Evolutionary conservation across 2,113 vertebrate species (phyloP).

Genomic region (Lontra canadensis): DNA sequence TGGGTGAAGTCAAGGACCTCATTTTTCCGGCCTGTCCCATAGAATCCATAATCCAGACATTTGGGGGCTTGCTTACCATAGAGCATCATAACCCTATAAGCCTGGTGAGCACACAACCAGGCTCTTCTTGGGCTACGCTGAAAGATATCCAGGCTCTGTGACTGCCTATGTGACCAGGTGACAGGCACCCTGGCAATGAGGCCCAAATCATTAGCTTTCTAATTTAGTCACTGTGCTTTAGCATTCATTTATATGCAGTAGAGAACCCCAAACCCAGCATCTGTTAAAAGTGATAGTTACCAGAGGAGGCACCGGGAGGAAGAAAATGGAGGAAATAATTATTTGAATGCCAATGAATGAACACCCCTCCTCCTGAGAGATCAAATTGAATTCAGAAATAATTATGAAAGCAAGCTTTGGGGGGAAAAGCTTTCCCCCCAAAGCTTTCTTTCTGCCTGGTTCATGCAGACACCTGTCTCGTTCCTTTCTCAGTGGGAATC

Average conservation of each 20-base stretch:
- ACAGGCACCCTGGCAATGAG: not conserved
- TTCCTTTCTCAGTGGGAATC: not conserved
- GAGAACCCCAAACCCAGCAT: not conserved
- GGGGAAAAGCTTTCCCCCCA: too few relatives aligned
- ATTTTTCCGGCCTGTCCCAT: not conserved
- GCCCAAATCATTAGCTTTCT: not conserved
- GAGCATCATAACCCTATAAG: not conserved
- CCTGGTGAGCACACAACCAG: too few relatives aligned
- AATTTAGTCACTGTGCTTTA: not conserved
- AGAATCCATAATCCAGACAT: not conserved
- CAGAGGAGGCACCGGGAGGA: not conserved
- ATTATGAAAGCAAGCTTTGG: not conserved
- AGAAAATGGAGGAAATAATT: not conserved
- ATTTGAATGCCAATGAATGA: not conserved
- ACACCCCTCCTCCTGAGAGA: not conserved
- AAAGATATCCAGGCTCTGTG: accelerated
- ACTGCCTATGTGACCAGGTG: not conserved
- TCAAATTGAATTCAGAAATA: not conserved
- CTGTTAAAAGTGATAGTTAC: not conserved
- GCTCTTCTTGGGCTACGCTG: not conserved
- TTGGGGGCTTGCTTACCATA: not conserved
- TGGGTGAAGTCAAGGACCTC: not conserved
- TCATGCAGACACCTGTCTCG: not conserved
- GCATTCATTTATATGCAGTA: not conserved
- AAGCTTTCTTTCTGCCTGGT: not conserved